Evolutionary conservation across 2,888 invertebrate genomes (phyloP), one percentile per base, ranked within the genome.

Genomic region (Netelia fuscicornis): DNA sequence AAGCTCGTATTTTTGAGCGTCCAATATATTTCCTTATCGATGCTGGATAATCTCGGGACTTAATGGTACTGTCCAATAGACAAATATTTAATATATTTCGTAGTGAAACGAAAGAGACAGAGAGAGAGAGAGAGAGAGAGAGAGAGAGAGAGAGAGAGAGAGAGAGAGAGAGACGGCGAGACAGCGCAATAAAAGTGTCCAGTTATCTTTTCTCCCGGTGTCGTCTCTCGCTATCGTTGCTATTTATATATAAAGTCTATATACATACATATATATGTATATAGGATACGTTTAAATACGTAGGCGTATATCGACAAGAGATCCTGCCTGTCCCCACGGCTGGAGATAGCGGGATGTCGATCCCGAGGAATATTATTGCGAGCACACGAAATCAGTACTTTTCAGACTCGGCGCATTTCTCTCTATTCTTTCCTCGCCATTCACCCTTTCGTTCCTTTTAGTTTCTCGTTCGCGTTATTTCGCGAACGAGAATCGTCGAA

Each of bases 261-360:
- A 58, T 44, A n/a, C 17, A 17, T 17, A 17, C 17, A 17, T 13
- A 52, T 52, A 25, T 56, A 42, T 65, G 17, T 65, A 67, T 76
- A 67, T 56, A 10, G 42, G 23, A 13, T 20, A 20, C 56, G 10
- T 23, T 76, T 56, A 10, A 58, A 75, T 70, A 37, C 37, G 83
- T 83, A 58, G 83, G 75, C 58, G 83, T 79, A 74, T 54, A 25
- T 71, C 71, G 70, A 71, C 62, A 71, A 70, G 70, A 76, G 76
- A 30, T 56, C 37, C 71, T 75, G 70, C 37, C 17, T 78, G 62
- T 78, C 78, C 62, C 64, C 17, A 2, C 48, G 30, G 44, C 60
- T 25, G 54, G 80, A 83, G 80, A 83, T 83, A 83, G 68, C 56
- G 74, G 74, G 62, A 74, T 42, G 70, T 70, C 75, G 75, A 72